Evolutionary conservation across 2,113 vertebrate species (phyloP).

Genomic region (Carollia perspicillata): DNA sequence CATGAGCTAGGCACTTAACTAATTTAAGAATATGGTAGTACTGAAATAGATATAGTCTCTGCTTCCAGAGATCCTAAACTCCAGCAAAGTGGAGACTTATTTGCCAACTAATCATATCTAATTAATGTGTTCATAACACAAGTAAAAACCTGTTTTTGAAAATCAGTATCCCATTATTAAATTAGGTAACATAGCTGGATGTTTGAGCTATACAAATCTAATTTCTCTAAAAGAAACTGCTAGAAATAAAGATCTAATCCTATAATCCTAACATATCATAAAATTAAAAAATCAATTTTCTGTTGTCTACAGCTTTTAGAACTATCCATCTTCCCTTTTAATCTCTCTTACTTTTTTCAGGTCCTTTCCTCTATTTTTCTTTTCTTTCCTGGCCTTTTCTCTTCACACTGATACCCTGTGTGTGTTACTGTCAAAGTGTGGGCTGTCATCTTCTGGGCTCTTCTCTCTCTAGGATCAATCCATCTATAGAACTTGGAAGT

Average conservation of each 20-base stretch:
- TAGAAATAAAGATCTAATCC: background rate
- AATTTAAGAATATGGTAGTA: background rate
- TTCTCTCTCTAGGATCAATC: background rate
- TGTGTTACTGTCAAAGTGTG: background rate
- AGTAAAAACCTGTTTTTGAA: background rate
- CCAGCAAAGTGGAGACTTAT: background rate
- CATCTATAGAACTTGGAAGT: background rate
- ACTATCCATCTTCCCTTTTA: background rate
- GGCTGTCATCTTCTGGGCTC: accelerated
- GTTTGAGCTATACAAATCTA: background rate
- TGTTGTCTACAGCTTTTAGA: background rate
- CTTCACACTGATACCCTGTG: background rate
- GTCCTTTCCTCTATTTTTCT: background rate
- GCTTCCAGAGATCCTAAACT: background rate
- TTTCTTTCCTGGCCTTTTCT: background rate
- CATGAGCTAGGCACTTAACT: background rate
- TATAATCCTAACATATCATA: too few relatives aligned
- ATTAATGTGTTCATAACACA: background rate
- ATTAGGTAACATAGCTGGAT: background rate
- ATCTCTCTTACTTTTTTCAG: background rate
- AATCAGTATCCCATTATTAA: background rate
- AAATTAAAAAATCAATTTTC: background rate
- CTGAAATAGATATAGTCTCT: background rate
- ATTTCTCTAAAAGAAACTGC: background rate
- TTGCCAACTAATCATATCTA: background rate